Evolutionary conservation across 2,888 invertebrate species (phyloP).

Genomic region (Cerastoderma edule): DNA sequence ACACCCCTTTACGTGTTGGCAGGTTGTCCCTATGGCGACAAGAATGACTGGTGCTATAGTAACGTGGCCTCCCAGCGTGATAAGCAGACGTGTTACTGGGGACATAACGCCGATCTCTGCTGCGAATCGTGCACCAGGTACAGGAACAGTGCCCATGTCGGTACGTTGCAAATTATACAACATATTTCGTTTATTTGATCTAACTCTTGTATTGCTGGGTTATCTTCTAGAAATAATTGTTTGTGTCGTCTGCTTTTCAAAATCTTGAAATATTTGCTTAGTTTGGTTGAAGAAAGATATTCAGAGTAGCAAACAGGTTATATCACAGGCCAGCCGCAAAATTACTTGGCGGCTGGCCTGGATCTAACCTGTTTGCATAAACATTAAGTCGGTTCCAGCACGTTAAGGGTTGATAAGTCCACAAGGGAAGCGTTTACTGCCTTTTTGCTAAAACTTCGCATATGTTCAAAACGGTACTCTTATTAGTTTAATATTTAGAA

Average conservation of each 20-base stretch:
- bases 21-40: constrained; percentile 71
- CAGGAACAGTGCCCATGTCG: constrained; percentile 37
- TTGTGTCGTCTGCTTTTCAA: not conserved
- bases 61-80: constrained; percentile 53
- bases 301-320: not conserved
- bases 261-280: not conserved
- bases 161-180: constrained; percentile 25
- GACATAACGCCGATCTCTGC: constrained; percentile 61
- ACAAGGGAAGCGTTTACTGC: too few relatives aligned
- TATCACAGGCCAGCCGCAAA: not conserved
- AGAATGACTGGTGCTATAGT: constrained; percentile 62
- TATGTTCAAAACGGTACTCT: too few relatives aligned
- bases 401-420: too few relatives aligned
- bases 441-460: too few relatives aligned
- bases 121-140: constrained; percentile 65
- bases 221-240: not conserved
- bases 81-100: constrained; percentile 57
- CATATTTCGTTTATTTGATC: not conserved
- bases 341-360: too few relatives aligned
- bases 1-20: too few relatives aligned
- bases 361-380: too few relatives aligned
- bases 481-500: too few relatives aligned
- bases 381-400: too few relatives aligned
- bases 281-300: not conserved
- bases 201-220: not conserved